Evolutionary conservation across 64 coral and sea anemone species (phyloP).

Genomic region (Porites lutea): DNA sequence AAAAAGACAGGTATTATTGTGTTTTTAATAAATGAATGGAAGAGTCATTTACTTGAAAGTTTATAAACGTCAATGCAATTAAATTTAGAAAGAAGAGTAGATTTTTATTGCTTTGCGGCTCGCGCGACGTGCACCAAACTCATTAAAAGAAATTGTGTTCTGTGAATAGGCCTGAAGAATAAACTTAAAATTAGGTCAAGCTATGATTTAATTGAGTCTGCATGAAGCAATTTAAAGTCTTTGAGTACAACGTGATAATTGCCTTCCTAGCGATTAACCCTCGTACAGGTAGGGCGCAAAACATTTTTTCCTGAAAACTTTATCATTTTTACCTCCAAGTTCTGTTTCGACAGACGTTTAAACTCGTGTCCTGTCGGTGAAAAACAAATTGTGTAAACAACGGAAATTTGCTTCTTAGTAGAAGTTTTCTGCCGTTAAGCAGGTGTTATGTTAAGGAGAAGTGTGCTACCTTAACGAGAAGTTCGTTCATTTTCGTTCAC

Average conservation of each 20-base stretch:
- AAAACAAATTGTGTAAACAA: conserved; percentile 49
- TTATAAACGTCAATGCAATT: conserved; percentile 51
- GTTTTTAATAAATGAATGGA: conserved; percentile 44
- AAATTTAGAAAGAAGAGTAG: conserved; percentile 12
- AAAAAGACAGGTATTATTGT: conserved; percentile 45
- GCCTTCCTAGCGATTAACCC: not conserved
- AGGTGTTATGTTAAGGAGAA: conserved; percentile 19
- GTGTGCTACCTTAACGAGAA: not conserved
- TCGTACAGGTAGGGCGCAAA: not conserved
- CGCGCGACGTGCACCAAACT: conserved; percentile 2
- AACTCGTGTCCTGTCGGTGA: conserved; percentile 38
- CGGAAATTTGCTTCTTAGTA: conserved; percentile 50
- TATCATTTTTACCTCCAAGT: conserved; percentile 14
- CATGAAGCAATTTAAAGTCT: not conserved
- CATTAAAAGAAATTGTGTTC: conserved; percentile 38
- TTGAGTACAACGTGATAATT: not conserved
- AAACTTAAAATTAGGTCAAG: conserved; percentile 23
- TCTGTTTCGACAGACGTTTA: conserved; percentile 25
- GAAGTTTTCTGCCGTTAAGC: conserved; percentile 29
- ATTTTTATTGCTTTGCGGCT: conserved; percentile 11
- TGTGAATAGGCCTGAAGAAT: conserved; percentile 29
- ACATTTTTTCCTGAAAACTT: conserved; percentile 22
- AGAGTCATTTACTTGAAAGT: conserved; percentile 23
- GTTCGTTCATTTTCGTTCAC: not conserved
- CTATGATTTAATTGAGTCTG: conserved; percentile 27